These are phyloP conservation scores for Noctuana brunneofusca DNA, from an alignment of 2,888 invertebrate genomes.

Conservation along the genomic window DNA sequence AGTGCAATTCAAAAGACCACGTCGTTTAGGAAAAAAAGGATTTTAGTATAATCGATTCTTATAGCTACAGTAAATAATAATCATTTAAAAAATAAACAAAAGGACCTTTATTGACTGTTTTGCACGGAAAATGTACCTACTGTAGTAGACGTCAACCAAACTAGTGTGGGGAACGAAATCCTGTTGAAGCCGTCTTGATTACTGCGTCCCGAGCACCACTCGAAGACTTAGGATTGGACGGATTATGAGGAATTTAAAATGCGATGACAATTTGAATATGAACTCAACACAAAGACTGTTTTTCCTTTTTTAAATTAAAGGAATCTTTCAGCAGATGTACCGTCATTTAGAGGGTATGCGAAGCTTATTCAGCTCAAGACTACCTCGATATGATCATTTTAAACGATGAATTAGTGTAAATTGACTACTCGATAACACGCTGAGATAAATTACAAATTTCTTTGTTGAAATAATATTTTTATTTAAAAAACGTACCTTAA, in stretches of 20 bases:
- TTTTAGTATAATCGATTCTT: conserved; percentile 43
- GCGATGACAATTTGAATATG: conserved; percentile 81
- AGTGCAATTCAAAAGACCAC: conserved; percentile 45
- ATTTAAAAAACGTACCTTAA: not conserved
- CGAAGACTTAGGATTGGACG: conserved; percentile 78
- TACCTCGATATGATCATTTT: conserved; percentile 17
- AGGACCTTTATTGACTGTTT: conserved; percentile 46
- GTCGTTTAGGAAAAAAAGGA: conserved; percentile 41
- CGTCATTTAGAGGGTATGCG: conserved; percentile 35
- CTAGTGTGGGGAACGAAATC: conserved; percentile 71
- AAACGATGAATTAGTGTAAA: conserved; percentile 6
- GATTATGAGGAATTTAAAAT: conserved; percentile 81
- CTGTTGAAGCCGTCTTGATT: conserved; percentile 78
- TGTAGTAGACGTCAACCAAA: conserved; percentile 56
- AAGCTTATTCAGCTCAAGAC: conserved; percentile 6
- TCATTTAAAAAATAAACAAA: conserved; percentile 41
- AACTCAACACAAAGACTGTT: conserved; percentile 72
- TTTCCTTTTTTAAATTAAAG: conserved; percentile 67
- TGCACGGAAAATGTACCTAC: conserved; percentile 47
- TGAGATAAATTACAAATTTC: conserved; percentile 9
- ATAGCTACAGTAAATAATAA: conserved; percentile 33
- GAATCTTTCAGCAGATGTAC: conserved; percentile 51
- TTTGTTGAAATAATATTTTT: not conserved
- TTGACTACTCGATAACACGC: conserved; percentile 18
- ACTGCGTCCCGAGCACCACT: conserved; percentile 69